Base-by-base conservation (phyloP, 2,888 invertebrate genomes). In the Scaptomyza caliginosa region DNA sequence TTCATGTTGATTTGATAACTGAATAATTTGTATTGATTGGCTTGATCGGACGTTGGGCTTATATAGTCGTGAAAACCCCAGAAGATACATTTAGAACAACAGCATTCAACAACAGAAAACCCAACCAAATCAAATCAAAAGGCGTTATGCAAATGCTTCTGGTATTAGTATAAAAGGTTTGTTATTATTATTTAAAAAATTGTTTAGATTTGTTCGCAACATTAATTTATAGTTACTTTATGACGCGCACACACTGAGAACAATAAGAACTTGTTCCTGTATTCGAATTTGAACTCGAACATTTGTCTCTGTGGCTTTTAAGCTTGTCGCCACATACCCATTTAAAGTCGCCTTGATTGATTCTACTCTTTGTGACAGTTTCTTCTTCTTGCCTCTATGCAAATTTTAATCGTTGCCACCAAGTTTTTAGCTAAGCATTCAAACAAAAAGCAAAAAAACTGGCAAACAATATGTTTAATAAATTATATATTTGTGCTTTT, bases 251-350 rank as follows among this genome's bases (percentile, higher is more conserved):
- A 28, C n/a, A 10, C 4, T 8, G 10, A 65, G 69, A 72, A 79
- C 86, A 80, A 80, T 86, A 70, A 86, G 80, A 86, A 79, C 80
- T 76, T 67, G 80, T 83, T 80, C 84, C 86, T 68, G 45, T 43
- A 39, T 16, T 23, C 4, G 39, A n/a, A 38, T 17, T 30, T n/a
- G n/a, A 23, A 39, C 8, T 49, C 17, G 24, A 52, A 32, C 7
- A 13, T 3, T 16, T 34, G 13, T 32, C 2, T 34, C 16, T 34
- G 7, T 16, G 24, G 23, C 32, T 24, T 30, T 32, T 5, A 16
- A 8, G 40, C 38, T 23, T 32, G 21, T 60, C 34, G 36, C 32
- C 43, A 51, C 38, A 24, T 38, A n/a, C 21, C 43, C 26, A 7
- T 24, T 39, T 19, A 19, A 13, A 10, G 24, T n/a, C 38, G 57